Evolutionary conservation across 2,797 vertebrate species (phyloP), one percentile per base, ranked within the genome.

Genomic region (Brachymystax lenok): DNA sequence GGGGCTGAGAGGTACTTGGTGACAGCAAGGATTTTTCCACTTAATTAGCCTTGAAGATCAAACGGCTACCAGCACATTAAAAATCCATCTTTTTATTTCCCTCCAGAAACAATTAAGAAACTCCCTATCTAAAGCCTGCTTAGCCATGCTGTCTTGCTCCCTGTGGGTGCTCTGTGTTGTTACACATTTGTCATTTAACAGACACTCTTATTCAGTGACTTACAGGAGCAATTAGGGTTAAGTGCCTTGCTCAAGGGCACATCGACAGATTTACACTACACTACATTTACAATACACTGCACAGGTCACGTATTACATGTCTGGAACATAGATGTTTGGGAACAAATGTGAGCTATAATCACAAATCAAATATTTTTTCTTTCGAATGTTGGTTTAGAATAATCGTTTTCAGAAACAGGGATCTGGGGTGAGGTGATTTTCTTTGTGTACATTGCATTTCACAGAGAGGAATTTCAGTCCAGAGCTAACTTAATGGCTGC

Each of bases 11-110:
- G 19, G 78, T 75, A 70, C 2, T 17, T 75, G 77, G 75, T 85
- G 82, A 88, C 83, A 88, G 83, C 77, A 82, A 74, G 54, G 67
- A 82, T 87, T 88, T 84, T 82, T 13, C 10, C 2, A 46, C 10
- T 87, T 87, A 90, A 91, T 91, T 88, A 88, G 75, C 79, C 79
- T 84, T 80, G 80, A 85, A 88, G 81, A 89, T 90, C 82, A 91
- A 92, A 89, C 84, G 76, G 70, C 79, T 30, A 71, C 70, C 74
- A 85, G 77, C 77, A 27, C 71, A 79, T 75, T 12, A 86, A 87
- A 82, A 77, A 81, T 59, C 33, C 68, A 80, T 80, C 59, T 10
- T 50, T 27, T 73, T 51, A 70, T 50, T 70, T 81, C 35, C 64
- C 69, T 28, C 14, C 17, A 73, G 77, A 87, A 89, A 91, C 86